Percentiles rank a stretch among this genome's conserved stretches.
Evolutionary conservation across 1,140 invertebrate species (phyloP).

Genomic region (Physella acuta): DNA sequence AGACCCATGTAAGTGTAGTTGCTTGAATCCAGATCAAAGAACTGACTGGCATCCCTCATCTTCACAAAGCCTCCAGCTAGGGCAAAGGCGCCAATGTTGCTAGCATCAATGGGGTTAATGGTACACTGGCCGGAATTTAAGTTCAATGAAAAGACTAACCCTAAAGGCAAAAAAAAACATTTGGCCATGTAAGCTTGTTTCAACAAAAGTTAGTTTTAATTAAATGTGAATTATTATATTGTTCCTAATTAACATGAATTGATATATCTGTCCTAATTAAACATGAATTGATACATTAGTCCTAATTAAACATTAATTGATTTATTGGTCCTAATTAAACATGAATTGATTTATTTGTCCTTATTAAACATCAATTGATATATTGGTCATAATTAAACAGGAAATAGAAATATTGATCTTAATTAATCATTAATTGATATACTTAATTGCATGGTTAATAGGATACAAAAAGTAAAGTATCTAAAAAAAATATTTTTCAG

Average conservation of each 20-base stretch:
- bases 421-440: no score
- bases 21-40: constrained; percentile 15
- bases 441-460: no score
- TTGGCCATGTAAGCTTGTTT: neutral
- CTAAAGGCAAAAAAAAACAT: neutral
- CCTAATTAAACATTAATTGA: neutral
- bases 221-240: neutral
- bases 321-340: neutral
- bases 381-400: neutral
- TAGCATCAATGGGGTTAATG: neutral
- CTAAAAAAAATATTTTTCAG: no score
- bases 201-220: neutral
- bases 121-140: neutral
- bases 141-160: neutral
- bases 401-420: no score
- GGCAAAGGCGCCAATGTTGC: neutral
- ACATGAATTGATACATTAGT: neutral
- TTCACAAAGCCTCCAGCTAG: neutral
- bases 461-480: no score
- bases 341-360: no score
- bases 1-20: constrained; percentile 1
- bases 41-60: constrained; percentile 1
- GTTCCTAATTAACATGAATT: neutral
- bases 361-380: no score
- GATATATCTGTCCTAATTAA: neutral